These are phyloP conservation scores for Pantherophis alleghaniensis DNA, from an alignment of 2,797 vertebrate species.

Conservation along the genomic window DNA sequence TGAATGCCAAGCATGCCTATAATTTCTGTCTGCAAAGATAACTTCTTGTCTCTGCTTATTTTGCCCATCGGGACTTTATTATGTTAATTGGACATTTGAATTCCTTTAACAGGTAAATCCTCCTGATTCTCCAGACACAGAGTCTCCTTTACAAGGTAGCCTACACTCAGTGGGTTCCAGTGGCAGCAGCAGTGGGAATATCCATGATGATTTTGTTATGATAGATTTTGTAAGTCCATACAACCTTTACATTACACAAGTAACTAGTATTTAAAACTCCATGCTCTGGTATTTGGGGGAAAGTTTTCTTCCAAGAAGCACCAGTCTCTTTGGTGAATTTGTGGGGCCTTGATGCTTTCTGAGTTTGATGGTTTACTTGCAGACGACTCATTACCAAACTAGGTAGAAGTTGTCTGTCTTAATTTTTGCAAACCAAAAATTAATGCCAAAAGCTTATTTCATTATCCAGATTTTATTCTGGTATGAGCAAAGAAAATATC, in stretches of 20 bases:
- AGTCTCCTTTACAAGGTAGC: constrained; percentile 90
- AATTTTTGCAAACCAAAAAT: background rate
- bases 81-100: constrained; percentile 39
- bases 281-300: background rate
- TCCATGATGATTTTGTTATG: constrained; percentile 96
- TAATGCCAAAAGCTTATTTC: background rate
- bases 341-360: background rate
- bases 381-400: background rate
- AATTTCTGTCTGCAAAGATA: constrained; percentile 30
- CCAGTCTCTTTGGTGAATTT: background rate
- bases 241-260: background rate
- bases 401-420: background rate
- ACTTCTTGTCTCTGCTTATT: background rate
- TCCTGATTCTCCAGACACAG: constrained; percentile 84
- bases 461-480: background rate
- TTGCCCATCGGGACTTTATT: background rate
- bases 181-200: constrained; percentile 81
- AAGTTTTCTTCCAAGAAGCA: background rate
- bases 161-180: constrained; percentile 90
- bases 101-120: constrained; percentile 83
- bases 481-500: background rate
- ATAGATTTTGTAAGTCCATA: constrained; percentile 88
- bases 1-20: constrained; percentile 1
- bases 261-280: background rate
- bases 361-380: background rate